These are phyloP conservation scores for Hylaeus volcanicus DNA, from an alignment of 1,140 invertebrate species.

Conservation along the genomic window DNA sequence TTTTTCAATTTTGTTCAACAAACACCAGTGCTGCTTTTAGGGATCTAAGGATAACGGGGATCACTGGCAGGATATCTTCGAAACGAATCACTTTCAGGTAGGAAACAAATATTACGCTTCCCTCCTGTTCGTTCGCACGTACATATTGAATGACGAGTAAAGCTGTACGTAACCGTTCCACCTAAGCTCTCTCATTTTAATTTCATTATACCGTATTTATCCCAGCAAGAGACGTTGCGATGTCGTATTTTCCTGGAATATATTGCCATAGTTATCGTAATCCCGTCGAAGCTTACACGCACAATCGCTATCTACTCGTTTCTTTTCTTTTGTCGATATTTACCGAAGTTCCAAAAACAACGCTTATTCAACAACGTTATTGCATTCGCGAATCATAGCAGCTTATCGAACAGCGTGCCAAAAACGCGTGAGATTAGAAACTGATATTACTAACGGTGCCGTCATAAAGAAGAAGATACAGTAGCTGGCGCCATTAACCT, in stretches of 20 bases:
- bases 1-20: conserved; percentile 38
- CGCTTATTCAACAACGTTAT: too few species aligned
- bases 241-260: not conserved
- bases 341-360: too few species aligned
- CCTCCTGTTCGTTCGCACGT: not conserved
- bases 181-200: not conserved
- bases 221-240: not conserved
- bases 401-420: too few species aligned
- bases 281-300: too few species aligned
- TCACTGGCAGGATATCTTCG: not conserved
- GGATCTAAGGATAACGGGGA: conserved; percentile 8
- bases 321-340: too few species aligned
- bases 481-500: too few species aligned
- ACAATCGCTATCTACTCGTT: too few species aligned
- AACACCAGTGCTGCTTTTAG: not conserved
- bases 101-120: conserved; percentile 5
- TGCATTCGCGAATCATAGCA: too few species aligned
- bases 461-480: too few species aligned
- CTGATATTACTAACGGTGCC: too few species aligned
- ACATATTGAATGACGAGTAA: not conserved
- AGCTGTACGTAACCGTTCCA: not conserved
- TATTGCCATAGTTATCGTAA: too few species aligned
- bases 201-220: not conserved
- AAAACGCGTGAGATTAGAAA: too few species aligned
- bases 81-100: not conserved